phyloP scores from a whole-genome alignment of 2,888 invertebrate genomes.

The Hetaerina titia region DNA sequence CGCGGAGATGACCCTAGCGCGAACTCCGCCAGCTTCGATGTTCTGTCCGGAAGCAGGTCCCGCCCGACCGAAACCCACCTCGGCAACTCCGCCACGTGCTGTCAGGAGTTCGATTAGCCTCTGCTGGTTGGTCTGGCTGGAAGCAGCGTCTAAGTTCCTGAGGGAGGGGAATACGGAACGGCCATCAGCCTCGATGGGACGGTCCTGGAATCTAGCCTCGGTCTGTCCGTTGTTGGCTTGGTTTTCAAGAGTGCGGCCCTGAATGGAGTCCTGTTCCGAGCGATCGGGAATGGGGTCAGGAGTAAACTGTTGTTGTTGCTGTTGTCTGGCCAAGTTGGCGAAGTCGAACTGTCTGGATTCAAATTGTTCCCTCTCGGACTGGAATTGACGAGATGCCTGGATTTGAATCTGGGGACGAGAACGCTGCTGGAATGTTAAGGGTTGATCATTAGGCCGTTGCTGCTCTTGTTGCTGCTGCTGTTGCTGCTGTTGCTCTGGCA shows the following conservation, averaged over 20 bases:
- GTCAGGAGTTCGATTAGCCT: constrained; percentile 79
- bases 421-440: constrained; percentile 47
- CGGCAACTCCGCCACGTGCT: constrained; percentile 75
- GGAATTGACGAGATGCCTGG: constrained; percentile 61
- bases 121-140: constrained; percentile 77
- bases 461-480: constrained; percentile 68
- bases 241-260: constrained; percentile 72
- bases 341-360: constrained; percentile 69
- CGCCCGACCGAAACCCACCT: constrained; percentile 75
- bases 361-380: constrained; percentile 64
- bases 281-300: constrained; percentile 64
- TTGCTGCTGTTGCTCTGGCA: constrained; percentile 68
- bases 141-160: constrained; percentile 74
- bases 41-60: constrained; percentile 74
- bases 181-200: neutral
- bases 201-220: constrained; percentile 56
- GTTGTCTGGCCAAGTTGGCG: constrained; percentile 69
- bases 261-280: constrained; percentile 64
- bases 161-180: constrained; percentile 74
- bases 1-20: constrained; percentile 80
- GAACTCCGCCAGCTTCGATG: constrained; percentile 77
- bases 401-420: constrained; percentile 64
- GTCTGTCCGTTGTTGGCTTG: constrained; percentile 71
- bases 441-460: constrained; percentile 68
- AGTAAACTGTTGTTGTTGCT: constrained; percentile 72